Evolutionary conservation across 2,113 vertebrate species (phyloP).

Genomic region (Motacilla tschutschensis): DNA sequence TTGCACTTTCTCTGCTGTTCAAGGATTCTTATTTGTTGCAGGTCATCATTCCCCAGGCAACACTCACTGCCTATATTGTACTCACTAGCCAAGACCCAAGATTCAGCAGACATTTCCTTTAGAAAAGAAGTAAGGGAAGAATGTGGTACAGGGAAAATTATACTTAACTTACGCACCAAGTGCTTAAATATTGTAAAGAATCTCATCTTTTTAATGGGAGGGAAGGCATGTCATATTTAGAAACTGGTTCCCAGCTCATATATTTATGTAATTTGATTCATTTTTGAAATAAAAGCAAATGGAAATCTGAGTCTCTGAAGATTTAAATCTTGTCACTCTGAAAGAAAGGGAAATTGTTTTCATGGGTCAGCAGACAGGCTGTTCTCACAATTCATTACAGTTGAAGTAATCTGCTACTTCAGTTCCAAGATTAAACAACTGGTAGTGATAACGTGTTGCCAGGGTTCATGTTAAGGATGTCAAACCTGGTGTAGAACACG

Average conservation of each 20-base stretch:
- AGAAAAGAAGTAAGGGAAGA: neutral
- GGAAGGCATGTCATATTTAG: neutral
- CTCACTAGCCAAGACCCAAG: neutral
- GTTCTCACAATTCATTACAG: constrained; percentile 9
- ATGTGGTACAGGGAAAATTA: neutral
- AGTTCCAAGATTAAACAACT: constrained; percentile 31
- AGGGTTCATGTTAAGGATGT: neutral
- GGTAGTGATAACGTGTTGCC: neutral
- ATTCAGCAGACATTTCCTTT: neutral
- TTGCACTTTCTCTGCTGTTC: neutral
- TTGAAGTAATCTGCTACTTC: neutral
- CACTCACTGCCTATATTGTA: neutral
- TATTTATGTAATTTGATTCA: neutral
- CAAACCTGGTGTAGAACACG: neutral
- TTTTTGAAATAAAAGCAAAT: constrained; percentile 29
- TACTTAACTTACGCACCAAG: neutral
- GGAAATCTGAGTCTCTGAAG: neutral
- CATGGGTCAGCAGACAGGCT: constrained; percentile 14
- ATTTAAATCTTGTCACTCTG: neutral
- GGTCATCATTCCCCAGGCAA: neutral
- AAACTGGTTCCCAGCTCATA: neutral
- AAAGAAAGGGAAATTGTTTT: constrained; percentile 43
- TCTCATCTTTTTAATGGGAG: neutral
- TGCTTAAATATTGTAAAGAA: neutral
- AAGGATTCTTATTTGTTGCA: neutral